These are phyloP conservation scores for Lepilemur septentrionalis DNA, from an alignment of 2,797 vertebrate species.

Conservation along the genomic window DNA sequence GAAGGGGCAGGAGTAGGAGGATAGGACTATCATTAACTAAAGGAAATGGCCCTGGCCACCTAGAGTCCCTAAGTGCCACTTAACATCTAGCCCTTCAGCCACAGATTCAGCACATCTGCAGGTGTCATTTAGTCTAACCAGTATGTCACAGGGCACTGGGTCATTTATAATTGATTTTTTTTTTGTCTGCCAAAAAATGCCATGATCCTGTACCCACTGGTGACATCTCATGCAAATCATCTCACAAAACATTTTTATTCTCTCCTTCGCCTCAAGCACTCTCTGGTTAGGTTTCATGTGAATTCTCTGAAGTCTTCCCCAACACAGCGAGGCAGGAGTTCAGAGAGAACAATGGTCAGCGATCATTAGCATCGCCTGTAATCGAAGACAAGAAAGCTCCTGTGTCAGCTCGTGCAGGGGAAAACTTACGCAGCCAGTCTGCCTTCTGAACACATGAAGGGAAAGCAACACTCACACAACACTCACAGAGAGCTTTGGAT, in stretches of 20 bases:
- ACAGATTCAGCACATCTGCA: constrained; percentile 20
- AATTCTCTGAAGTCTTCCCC: neutral
- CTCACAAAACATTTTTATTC: neutral
- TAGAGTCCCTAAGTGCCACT: neutral
- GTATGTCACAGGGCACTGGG: neutral
- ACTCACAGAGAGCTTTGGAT: neutral
- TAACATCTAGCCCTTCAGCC: constrained; percentile 8
- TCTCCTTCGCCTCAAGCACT: neutral
- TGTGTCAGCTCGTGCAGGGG: neutral
- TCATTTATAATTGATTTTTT: neutral
- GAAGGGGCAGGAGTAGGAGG: neutral
- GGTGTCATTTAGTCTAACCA: constrained; percentile 2
- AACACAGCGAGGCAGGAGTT: constrained; percentile 6
- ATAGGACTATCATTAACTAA: neutral
- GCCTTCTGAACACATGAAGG: neutral
- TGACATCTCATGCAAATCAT: neutral
- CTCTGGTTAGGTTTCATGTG: neutral
- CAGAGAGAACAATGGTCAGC: neutral
- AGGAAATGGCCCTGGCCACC: neutral
- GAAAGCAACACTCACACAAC: neutral
- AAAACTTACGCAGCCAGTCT: neutral
- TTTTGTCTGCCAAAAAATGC: neutral
- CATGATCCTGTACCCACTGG: neutral
- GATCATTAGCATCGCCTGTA: neutral
- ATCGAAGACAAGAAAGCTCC: constrained; percentile 1